phyloP scores from a whole-genome alignment of 2,797 vertebrate species.

The Enoplosus armatus region DNA sequence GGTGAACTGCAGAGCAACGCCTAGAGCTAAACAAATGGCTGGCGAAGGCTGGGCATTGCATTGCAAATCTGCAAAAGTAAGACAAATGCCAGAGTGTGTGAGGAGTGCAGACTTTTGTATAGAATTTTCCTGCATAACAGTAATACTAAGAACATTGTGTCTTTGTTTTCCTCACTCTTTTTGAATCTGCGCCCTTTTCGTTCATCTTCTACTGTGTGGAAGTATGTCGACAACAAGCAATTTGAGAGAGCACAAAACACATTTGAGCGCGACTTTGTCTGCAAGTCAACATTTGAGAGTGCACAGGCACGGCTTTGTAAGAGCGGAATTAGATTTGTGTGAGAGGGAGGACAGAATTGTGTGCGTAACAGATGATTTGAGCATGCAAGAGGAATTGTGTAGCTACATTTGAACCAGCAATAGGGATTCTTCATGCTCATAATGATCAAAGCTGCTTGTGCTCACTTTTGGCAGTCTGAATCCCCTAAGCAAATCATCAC shows the following conservation, averaged over 20 bases:
- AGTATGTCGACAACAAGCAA: not conserved
- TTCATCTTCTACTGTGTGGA: not conserved
- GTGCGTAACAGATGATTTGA: not conserved
- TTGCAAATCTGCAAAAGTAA: conserved; percentile 58
- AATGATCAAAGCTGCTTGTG: too few relatives aligned
- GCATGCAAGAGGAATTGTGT: not conserved
- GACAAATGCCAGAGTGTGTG: conserved; percentile 43
- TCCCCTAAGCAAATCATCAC: not conserved
- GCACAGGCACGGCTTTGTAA: not conserved
- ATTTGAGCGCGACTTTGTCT: not conserved
- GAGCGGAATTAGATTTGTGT: not conserved
- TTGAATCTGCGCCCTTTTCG: not conserved
- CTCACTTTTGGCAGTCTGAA: too few relatives aligned
- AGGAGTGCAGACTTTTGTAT: not conserved
- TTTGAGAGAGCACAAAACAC: not conserved
- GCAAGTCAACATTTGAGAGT: not conserved
- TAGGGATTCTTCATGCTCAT: too few relatives aligned
- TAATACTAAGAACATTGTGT: not conserved
- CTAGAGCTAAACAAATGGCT: conserved; percentile 51
- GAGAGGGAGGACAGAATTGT: not conserved
- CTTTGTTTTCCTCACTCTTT: not conserved
- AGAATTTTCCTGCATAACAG: conserved; percentile 16
- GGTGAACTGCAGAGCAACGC: conserved; percentile 37
- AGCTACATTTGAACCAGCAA: too few relatives aligned
- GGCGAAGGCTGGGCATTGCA: conserved; percentile 31